Base-by-base conservation (phyloP, 2,113 vertebrate species). In the Amblyopsis rosae region DNA sequence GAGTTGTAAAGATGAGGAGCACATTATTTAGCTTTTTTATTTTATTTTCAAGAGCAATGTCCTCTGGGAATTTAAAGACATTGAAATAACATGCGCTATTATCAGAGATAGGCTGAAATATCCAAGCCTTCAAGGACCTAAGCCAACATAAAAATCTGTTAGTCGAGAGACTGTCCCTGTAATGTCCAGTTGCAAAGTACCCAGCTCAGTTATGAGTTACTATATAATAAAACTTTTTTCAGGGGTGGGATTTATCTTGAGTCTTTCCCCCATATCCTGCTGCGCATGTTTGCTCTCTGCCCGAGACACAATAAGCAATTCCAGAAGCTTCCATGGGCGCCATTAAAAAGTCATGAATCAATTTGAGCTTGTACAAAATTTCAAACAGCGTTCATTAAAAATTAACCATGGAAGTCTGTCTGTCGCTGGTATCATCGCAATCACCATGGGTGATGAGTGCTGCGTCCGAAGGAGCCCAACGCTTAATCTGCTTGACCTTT, bases 341-440 rank as follows among this genome's bases (percentile, higher is more conserved):
- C 75, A 88, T 89, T 85, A 90, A 89, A 89, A 89, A 90, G 88
- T 86, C 81, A 90, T 91, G 83, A 89, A 84, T 87, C 83, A 85
- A 88, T 91, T 90, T 89, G 70, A 73, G 69, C 74, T 87, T 72
- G 77, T 86, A 88, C 56, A 76, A 88, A 88, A 89, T 90, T 86
- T 88, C 79, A 89, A 90, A 91, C 85, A 86, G 62, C 32, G 60
- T 75, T 79, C 86, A 90, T 91, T 75, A 89, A 90, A 87, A 70
- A 89, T 89, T 86, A 82, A 89, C 82, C 9, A 75, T 5, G 72
- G 71, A 87, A 78, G 79, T 85, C 75, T 85, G 81, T 84, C 73
- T 84, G 75, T 79, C 33, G 73, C 79, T 86, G 84, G 83, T 87
- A 85, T 83, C 73, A 78, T 81, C 77, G 65, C 63, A 65, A 75